Base-by-base conservation (phyloP, 2,888 invertebrate genomes). In the Ectemnius continuus region DNA sequence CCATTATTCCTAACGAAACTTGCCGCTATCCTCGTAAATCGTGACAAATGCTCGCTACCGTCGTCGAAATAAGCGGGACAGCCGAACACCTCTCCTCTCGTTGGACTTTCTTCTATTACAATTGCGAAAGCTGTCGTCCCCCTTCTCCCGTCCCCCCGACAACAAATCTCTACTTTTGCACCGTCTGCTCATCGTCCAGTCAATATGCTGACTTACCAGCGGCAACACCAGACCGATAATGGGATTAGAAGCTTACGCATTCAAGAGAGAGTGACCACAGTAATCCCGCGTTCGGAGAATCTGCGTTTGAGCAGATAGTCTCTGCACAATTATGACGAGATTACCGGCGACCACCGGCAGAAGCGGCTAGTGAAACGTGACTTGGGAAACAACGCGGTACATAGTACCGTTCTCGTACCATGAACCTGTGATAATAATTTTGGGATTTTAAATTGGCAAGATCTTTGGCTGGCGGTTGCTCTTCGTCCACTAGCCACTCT, bases 11-110 rank as follows among this genome's bases (percentile, higher is more conserved):
- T 60, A 61, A 26, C 36, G 57, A 11, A 58, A n/a, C 56, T 61
- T 20, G 16, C 16, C 48, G 4, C 6, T 61, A 36, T 8, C 16
- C 52, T n/a, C 46, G 67, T 71, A 67, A 67, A 75, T 75, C 64
- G 70, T 75, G 58, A 61, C 75, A 61, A 60, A 62, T 61, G 68
- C 61, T 62, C 61, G 75, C 73, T 61, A 23, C 73, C 23, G 8
- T 11, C 36, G 36, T 36, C 36, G 36, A 36, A 36, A 36, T 36
- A 36, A 36, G 36, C 36, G 36, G 36, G 8, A 11, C 8, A 36
- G 36, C 36, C 36, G 8, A 36, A 36, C 36, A 11, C 36, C 36
- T 6, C 36, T 36, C 36, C 6, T 36, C 36, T 70, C 70, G 67
- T 48, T 16, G 67, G 66, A 59, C 66, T 70, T 70, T 70, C 36